Conservation (phyloP, 2,797 vertebrate species). For the Cetoscarus ocellatus region DNA sequence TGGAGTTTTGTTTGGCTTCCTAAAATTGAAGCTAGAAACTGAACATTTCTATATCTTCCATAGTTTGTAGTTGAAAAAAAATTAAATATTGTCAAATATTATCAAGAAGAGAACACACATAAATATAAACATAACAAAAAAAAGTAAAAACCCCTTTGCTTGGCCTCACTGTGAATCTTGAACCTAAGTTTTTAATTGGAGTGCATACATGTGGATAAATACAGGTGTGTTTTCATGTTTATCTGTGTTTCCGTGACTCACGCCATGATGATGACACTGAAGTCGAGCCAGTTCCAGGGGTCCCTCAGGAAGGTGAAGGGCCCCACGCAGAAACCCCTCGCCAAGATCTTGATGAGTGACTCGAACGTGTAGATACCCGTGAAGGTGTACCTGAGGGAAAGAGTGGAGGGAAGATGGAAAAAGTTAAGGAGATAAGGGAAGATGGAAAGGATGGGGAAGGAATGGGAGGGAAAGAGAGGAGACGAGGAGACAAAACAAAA, state of each 20-base stretch:
- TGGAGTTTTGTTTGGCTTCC: too few relatives aligned
- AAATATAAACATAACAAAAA: too few relatives aligned
- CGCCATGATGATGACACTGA: slow-evolving; percentile 98
- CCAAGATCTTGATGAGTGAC: slow-evolving; percentile 97
- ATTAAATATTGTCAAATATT: too few relatives aligned
- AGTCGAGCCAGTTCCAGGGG: slow-evolving; percentile 99
- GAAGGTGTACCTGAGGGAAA: slow-evolving; percentile 86
- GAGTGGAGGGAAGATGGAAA: neutral
- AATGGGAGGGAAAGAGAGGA: neutral
- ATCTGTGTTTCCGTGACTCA: slow-evolving; percentile 83
- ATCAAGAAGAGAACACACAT: too few relatives aligned
- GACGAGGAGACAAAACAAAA: too few relatives aligned
- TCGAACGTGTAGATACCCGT: slow-evolving; percentile 99
- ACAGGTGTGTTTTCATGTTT: neutral
- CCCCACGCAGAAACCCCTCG: slow-evolving; percentile 95
- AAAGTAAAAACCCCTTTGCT: too few relatives aligned
- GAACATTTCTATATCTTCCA: too few relatives aligned
- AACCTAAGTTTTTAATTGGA: too few relatives aligned
- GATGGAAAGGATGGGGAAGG: neutral
- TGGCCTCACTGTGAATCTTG: too few relatives aligned
- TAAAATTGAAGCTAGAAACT: too few relatives aligned
- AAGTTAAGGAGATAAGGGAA: neutral
- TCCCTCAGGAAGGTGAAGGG: slow-evolving; percentile 98
- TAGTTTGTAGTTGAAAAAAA: too few relatives aligned
- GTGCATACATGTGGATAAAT: neutral